Evolutionary conservation across 2,888 invertebrate species (phyloP).

Genomic region (Conops quadrifasciatus): DNA sequence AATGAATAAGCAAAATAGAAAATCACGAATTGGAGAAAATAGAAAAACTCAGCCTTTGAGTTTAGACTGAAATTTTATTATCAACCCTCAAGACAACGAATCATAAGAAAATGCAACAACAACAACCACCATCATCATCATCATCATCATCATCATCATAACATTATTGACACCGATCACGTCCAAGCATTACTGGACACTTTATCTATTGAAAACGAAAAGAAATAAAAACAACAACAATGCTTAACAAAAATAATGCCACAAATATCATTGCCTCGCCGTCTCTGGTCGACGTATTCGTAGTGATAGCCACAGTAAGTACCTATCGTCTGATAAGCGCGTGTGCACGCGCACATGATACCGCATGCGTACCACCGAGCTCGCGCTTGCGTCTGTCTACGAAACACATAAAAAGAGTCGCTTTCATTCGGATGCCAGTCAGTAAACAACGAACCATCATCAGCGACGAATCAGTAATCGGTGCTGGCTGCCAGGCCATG

Average conservation of each 20-base stretch:
- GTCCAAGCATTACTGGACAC: background rate
- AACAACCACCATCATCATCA: background rate
- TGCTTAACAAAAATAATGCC: no score
- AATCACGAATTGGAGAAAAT: background rate
- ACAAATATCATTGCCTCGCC: background rate
- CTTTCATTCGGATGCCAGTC: conserved; percentile 4
- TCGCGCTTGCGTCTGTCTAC: conserved; percentile 16
- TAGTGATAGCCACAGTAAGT: no score
- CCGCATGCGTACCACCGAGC: background rate
- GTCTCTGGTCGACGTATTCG: no score
- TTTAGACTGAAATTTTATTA: no score
- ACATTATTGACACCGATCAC: conserved; percentile 27
- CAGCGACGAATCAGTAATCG: conserved; percentile 6
- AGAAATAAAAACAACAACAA: no score
- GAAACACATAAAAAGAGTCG: conserved; percentile 27
- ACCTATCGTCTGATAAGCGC: conserved; percentile 33
- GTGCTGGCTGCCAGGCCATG: background rate
- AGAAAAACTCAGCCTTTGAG: background rate
- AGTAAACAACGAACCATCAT: conserved; percentile 12
- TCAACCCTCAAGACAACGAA: no score
- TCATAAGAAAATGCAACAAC: background rate
- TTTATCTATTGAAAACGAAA: no score
- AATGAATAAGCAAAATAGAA: conserved; percentile 6
- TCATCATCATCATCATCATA: background rate
- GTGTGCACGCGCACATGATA: conserved; percentile 7